Evolutionary conservation across 2,113 vertebrate genomes (phyloP).

Genomic region (Origma solitaria): DNA sequence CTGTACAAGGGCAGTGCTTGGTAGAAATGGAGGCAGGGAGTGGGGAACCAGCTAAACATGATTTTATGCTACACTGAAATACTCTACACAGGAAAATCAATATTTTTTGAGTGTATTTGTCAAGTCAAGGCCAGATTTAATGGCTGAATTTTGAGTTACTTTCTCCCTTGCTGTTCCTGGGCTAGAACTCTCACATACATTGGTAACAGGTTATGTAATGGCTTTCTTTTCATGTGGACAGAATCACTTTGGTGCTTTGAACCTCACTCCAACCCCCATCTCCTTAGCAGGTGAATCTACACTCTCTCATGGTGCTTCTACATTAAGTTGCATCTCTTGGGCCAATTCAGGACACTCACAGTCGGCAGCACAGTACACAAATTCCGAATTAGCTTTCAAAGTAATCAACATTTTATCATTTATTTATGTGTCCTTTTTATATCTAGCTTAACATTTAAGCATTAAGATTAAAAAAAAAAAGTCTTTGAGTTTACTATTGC

Average conservation of each 20-base stretch:
- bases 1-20: neutral
- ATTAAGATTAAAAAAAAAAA: neutral
- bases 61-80: neutral
- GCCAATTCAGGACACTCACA: neutral
- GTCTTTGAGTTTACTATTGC: slow-evolving; percentile 2
- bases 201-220: neutral
- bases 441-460: slow-evolving; percentile 12
- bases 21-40: neutral
- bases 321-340: neutral
- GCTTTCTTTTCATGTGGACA: neutral
- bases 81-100: neutral
- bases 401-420: slow-evolving; percentile 41
- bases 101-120: neutral
- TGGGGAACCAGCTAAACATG: neutral
- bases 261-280: neutral
- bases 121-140: neutral
- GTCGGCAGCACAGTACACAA: neutral
- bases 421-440: slow-evolving; percentile 48
- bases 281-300: neutral
- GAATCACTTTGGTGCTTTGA: neutral
- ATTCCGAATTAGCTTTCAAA: slow-evolving; percentile 31
- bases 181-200: neutral
- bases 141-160: neutral
- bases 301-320: neutral
- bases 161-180: neutral